Evolutionary conservation across 2,113 vertebrate genomes (phyloP), one percentile per base, ranked within the genome.

Genomic region (Indicator indicator): DNA sequence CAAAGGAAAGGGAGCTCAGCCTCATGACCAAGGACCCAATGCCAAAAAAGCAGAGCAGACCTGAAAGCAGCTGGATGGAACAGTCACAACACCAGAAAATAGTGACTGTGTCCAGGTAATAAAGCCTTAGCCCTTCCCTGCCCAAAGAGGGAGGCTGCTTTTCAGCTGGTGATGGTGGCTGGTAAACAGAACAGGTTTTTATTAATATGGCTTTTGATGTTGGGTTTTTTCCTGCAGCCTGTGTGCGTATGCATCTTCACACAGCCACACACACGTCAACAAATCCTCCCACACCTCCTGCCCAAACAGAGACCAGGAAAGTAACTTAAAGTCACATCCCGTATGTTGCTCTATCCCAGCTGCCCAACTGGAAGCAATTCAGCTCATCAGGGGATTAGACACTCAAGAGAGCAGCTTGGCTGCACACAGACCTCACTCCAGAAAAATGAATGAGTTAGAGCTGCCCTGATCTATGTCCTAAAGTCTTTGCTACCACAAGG

Each of bases 391-490:
- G 30, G 52, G 33, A 23, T 74, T 9, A 36, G 38, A 28, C 36
- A 14, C 5, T 0, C 0, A 0, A 4, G 7, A 12, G 5, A 76
- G 89, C 24, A 88, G 32, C 40, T 54, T 83, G 12, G 30, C 59
- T 70, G 52, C 3, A 6, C 65, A 30, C 18, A 65, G 69, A 50
- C n/a, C n/a, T 73, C 74, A 2, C 14, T 64, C 38, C 7, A 58
- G 33, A 50, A 63, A 73, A 30, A 54, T 0, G 3, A 28, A 11
- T 3, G 28, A 73, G 21, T 33, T 38, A 9, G 21, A 58, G 15
- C 13, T 40, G 28, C 36, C 52, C 36, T 42, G 54, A 27, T 8
- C 44, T 21, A 10, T 14, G 27, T 60, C 20, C 40, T 32, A 30
- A 54, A 64, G 19, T 33, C 44, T 89, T 26, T 40, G 44, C n/a